Conservation (phyloP, 2,888 invertebrate species). For the Alsophila aescularia region DNA sequence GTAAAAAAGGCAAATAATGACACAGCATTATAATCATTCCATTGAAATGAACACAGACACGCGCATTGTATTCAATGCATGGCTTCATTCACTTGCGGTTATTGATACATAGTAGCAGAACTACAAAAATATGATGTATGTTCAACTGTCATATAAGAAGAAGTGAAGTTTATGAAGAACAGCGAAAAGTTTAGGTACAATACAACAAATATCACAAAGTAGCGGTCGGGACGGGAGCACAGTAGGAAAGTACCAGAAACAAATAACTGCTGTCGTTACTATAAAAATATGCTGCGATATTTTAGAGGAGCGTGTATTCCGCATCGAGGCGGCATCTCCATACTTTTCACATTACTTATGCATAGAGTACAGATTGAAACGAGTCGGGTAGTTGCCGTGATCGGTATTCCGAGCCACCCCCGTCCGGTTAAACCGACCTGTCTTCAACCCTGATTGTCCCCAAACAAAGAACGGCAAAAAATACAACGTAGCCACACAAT, state of each 20-base stretch:
- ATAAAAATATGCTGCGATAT: constrained; percentile 78
- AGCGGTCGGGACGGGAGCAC: constrained; percentile 22
- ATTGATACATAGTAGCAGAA: not conserved
- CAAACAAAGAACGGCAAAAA: constrained; percentile 66
- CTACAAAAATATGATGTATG: not conserved
- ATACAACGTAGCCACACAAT: constrained; percentile 38
- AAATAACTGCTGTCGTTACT: constrained; percentile 74
- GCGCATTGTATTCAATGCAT: not conserved
- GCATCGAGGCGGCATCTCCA: constrained; percentile 72
- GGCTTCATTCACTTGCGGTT: not conserved
- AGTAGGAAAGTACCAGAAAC: constrained; percentile 55
- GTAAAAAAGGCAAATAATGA: constrained; percentile 7
- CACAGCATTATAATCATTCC: not conserved
- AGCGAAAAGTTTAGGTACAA: constrained; percentile 14
- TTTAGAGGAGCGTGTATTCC: constrained; percentile 72
- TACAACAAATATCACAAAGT: constrained; percentile 15
- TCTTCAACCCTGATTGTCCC: constrained; percentile 70
- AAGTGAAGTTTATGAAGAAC: no score
- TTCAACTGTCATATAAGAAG: no score
- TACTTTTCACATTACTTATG: constrained; percentile 83
- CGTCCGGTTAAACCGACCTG: constrained; percentile 71
- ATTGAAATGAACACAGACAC: not conserved
- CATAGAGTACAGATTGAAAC: constrained; percentile 83
- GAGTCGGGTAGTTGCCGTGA: constrained; percentile 76
- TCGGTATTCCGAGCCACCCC: constrained; percentile 75